A percentile compares a stretch with the other conserved stretches of the same genome.
These are phyloP conservation scores for Scarus forsteni DNA, from an alignment of 2,797 vertebrate species.

Conservation along the genomic window DNA sequence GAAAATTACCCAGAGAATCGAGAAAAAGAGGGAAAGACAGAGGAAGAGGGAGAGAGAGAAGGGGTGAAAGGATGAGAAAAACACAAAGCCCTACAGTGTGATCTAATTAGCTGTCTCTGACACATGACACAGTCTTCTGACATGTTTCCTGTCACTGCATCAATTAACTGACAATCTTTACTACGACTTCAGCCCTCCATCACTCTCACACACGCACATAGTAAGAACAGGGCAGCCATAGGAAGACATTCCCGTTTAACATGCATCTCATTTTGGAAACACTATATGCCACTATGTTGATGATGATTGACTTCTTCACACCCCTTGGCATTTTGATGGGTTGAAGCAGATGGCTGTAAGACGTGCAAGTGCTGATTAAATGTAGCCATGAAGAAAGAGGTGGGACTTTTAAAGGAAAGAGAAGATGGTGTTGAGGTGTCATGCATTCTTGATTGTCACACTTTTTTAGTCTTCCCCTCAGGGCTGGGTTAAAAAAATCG, in stretches of 20 bases:
- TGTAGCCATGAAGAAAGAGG: slow-evolving; percentile 1
- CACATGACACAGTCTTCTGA: slow-evolving; percentile 74
- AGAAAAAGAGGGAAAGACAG: slow-evolving; percentile 10
- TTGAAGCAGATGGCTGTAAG: slow-evolving; percentile 2
- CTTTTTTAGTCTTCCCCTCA: too few species aligned
- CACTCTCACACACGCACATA: slow-evolving; percentile 11
- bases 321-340: slow-evolving; percentile 28
- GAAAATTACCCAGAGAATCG: slow-evolving; percentile 73
- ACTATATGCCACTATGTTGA: slow-evolving; percentile 25
- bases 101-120: slow-evolving; percentile 76
- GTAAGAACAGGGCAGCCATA: slow-evolving; percentile 32
- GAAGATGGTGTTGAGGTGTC: not conserved
- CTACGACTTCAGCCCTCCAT: slow-evolving; percentile 19
- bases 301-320: slow-evolving; percentile 44
- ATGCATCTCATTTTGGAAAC: slow-evolving; percentile 27
- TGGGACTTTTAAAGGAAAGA: slow-evolving; percentile 4
- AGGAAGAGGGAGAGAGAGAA: slow-evolving; percentile 4
- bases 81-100: slow-evolving; percentile 54
- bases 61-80: slow-evolving; percentile 6
- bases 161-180: slow-evolving; percentile 75
- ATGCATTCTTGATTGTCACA: not conserved
- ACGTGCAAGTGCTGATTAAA: slow-evolving; percentile 13
- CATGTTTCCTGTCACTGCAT: slow-evolving; percentile 73
- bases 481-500: too few species aligned
- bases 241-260: slow-evolving; percentile 28